These are phyloP conservation scores for Pheosia gnoma DNA, from an alignment of 2,888 invertebrate genomes.

Conservation along the genomic window DNA sequence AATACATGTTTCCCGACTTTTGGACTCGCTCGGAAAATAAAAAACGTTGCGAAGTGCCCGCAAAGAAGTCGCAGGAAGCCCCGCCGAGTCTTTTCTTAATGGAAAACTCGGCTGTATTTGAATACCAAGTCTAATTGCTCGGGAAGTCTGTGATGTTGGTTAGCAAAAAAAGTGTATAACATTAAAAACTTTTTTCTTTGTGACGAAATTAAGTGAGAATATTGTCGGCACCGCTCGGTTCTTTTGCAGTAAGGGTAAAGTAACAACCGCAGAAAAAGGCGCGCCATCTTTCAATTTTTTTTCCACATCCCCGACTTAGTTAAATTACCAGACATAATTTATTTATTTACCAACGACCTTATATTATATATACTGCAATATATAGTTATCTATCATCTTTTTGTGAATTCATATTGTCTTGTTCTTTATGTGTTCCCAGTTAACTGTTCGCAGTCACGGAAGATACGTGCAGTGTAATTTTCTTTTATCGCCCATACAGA, in stretches of 20 bases:
- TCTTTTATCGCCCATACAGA: constrained; percentile 46
- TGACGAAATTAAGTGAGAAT: constrained; percentile 34
- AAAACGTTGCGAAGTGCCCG: constrained; percentile 36
- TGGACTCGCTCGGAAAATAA: constrained; percentile 43
- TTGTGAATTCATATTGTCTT: constrained; percentile 13
- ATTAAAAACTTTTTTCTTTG: constrained; percentile 41
- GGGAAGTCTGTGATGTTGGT: constrained; percentile 38
- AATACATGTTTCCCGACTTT: constrained; percentile 56
- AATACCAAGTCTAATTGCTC: constrained; percentile 51
- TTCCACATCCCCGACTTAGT: background rate
- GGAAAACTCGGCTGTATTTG: constrained; percentile 50
- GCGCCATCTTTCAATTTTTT: background rate
- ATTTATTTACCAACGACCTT: too few relatives aligned
- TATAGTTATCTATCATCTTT: too few relatives aligned
- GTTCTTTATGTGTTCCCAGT: constrained; percentile 34
- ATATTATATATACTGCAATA: too few relatives aligned
- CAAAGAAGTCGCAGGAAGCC: constrained; percentile 35
- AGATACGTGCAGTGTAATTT: constrained; percentile 44
- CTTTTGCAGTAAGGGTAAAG: constrained; percentile 20
- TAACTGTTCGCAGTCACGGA: constrained; percentile 47
- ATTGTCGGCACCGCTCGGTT: constrained; percentile 24
- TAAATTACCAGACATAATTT: too few relatives aligned
- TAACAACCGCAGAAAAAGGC: constrained; percentile 6
- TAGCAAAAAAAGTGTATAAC: constrained; percentile 36
- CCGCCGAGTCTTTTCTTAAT: constrained; percentile 40